Evolutionary conservation across 2,797 vertebrate species (phyloP), one percentile per base, ranked within the genome.

Genomic region (Sebastes reedi): DNA sequence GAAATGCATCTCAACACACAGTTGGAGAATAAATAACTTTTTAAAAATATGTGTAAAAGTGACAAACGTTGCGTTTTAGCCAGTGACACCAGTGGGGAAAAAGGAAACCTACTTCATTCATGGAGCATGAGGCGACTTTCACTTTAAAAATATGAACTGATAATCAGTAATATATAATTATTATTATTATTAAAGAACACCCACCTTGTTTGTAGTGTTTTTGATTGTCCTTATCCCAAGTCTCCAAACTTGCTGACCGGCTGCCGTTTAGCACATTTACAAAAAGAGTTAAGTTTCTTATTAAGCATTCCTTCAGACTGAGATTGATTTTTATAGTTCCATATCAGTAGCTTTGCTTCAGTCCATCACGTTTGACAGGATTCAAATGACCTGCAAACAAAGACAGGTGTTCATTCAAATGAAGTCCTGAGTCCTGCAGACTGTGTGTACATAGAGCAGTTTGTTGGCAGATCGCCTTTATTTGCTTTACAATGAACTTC

Each of bases 401-500:
- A 34, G 25, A 42, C 67, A n/a, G 59, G 29, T 24, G 24, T 72
- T 60, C 22, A 73, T 67, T 73, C 55, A 67, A 79, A 67, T 73
- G 0, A 32, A 6, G 7, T 3, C 42, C 6, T 2, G 36, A 11
- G 4, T 52, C 32, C 5, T 8, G 13, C 36, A 22, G n/a, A 50
- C 42, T 16, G 16, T 27, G 56, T 75, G 61, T 24, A 2, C 59
- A 52, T 0, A 36, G 32, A 9, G n/a, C 16, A 27, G 11, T 50
- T 50, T 20, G 9, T 0, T 11, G 8, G 36, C 4, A 32, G 9
- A 18, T 50, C 25, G 24, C 29, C 10, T 32, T 5, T 4, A n/a
- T 36, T 54, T 54, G 25, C 55, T 46, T 67, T 0, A 7, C 39
- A 9, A 58, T 67, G 25, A 58, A 16, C 5, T 14, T 46, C 2